Evolutionary conservation across 2,113 vertebrate species (phyloP).

Genomic region (Elanus axillaris): DNA sequence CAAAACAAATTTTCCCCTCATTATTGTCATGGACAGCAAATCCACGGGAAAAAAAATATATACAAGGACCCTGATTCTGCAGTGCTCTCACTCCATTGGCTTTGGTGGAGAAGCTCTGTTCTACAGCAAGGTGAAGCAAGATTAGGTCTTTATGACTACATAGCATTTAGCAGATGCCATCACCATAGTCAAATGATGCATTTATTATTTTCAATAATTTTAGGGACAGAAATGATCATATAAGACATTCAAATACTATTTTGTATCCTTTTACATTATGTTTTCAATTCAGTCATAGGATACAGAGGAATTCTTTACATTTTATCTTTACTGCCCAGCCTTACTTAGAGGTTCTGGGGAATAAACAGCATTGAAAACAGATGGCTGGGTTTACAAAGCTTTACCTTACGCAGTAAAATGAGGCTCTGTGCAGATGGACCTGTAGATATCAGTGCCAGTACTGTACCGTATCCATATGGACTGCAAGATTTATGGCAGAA

Average conservation of each 20-base stretch:
- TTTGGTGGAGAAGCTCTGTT: not conserved
- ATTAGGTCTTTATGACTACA: not conserved
- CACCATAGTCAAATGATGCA: not conserved
- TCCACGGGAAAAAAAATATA: not conserved
- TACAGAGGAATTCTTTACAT: not conserved
- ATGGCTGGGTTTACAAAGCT: conserved; percentile 63
- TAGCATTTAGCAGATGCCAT: not conserved
- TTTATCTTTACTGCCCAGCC: not conserved
- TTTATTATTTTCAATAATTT: not conserved
- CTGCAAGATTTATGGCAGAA: conserved; percentile 46
- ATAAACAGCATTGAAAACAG: conserved; percentile 49
- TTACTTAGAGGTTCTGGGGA: conserved; percentile 32
- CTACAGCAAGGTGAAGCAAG: not conserved
- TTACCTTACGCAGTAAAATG: conserved; percentile 55
- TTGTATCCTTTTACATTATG: not conserved
- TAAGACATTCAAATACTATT: not conserved
- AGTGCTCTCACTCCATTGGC: not conserved
- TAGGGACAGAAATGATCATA: not conserved
- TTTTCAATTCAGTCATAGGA: not conserved
- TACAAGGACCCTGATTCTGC: not conserved
- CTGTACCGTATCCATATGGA: conserved; percentile 67
- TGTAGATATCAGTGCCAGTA: conserved; percentile 55
- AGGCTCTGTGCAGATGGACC: conserved; percentile 68
- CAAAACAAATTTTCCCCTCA: not conserved
- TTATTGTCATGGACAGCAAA: not conserved